Conservation (phyloP, 1,140 invertebrate genomes). For the Portunus trituberculatus region DNA sequence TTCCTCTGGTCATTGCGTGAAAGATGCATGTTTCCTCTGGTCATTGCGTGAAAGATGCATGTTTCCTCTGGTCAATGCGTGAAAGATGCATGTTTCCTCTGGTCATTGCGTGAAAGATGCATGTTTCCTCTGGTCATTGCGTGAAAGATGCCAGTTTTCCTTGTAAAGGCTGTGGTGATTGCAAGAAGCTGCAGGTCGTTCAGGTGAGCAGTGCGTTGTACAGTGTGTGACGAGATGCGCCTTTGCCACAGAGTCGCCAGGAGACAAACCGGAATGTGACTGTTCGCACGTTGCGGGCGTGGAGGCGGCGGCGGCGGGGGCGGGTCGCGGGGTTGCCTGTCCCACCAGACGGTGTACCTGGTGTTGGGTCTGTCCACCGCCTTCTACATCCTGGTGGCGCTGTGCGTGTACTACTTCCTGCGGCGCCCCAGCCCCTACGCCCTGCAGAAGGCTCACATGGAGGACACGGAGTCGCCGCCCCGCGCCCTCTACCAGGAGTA, state of each 20-base stretch:
- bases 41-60: too few relatives aligned
- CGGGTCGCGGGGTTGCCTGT: neutral
- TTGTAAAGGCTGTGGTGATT: too few relatives aligned
- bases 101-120: too few relatives aligned
- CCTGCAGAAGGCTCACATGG: neutral
- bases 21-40: too few relatives aligned
- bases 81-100: too few relatives aligned
- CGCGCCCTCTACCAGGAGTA: conserved; percentile 46
- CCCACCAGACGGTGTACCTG: conserved; percentile 11
- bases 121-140: too few relatives aligned
- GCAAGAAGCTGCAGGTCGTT: too few relatives aligned
- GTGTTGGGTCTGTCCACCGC: neutral
- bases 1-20: too few relatives aligned
- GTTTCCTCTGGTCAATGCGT: too few relatives aligned
- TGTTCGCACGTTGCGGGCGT: neutral
- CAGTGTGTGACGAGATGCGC: neutral
- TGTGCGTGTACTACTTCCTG: conserved; percentile 25
- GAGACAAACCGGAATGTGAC: neutral
- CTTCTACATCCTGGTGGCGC: neutral
- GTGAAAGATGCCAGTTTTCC: too few relatives aligned
- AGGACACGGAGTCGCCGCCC: conserved; percentile 56
- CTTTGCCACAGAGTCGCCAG: neutral
- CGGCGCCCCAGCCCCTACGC: conserved; percentile 35
- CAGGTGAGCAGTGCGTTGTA: too few relatives aligned
- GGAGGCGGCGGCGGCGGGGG: neutral